phyloP scores from a whole-genome alignment of 2,113 vertebrate genomes.

The Syngnathus floridae region DNA sequence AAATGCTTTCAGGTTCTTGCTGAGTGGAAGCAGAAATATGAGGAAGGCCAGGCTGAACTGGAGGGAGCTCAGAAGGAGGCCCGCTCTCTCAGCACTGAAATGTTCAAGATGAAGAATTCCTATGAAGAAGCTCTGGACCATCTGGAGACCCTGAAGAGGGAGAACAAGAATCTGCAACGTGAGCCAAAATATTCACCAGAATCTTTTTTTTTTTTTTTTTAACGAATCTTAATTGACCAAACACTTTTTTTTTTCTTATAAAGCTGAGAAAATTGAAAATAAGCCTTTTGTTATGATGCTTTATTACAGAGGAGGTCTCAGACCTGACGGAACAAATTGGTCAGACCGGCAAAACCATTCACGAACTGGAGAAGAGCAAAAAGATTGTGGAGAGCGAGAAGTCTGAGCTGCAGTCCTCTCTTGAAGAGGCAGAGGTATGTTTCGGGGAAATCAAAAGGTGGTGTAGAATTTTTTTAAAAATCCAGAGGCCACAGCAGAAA shows the following conservation, averaged over 20 bases:
- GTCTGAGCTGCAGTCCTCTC: conserved; percentile 62
- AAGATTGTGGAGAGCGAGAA: conserved; percentile 63
- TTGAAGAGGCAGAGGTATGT: conserved; percentile 69
- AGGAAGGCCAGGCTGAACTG: conserved; percentile 74
- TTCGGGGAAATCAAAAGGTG: background rate
- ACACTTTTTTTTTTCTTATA: background rate
- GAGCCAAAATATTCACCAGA: conserved; percentile 17
- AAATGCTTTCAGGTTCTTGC: conserved; percentile 66
- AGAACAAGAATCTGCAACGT: conserved; percentile 75
- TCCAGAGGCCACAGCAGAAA: background rate
- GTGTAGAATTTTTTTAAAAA: background rate
- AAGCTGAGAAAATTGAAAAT: background rate
- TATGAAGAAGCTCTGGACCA: conserved; percentile 81
- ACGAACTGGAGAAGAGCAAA: conserved; percentile 69
- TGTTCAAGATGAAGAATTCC: conserved; percentile 81
- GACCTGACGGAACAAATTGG: conserved; percentile 67
- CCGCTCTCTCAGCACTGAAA: conserved; percentile 75
- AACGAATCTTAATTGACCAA: too few relatives aligned
- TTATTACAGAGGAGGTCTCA: conserved; percentile 64
- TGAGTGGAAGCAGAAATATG: conserved; percentile 80
- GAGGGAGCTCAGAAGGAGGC: conserved; percentile 75
- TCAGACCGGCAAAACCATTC: conserved; percentile 68
- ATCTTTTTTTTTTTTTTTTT: too few relatives aligned
- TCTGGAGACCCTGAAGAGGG: conserved; percentile 78
- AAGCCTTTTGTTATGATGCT: background rate